phyloP scores from a whole-genome alignment of 1,140 invertebrate genomes.

The Diachasma alloeum region DNA sequence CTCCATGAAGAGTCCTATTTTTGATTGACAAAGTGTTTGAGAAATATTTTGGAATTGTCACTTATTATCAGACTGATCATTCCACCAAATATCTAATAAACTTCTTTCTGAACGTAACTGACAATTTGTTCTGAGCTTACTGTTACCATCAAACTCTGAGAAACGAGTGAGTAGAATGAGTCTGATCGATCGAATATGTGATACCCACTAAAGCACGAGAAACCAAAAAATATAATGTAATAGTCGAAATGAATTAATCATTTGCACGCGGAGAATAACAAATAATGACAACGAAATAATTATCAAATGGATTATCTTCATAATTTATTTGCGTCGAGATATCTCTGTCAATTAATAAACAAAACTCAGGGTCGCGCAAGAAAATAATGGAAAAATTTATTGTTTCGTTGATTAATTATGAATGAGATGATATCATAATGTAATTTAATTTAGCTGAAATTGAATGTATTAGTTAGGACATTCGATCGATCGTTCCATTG shows the following conservation, averaged over 20 bases:
- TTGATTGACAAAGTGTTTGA: not conserved
- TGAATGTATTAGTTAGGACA: not conserved
- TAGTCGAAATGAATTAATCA: not conserved
- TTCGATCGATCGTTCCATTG: not conserved
- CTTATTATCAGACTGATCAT: not conserved
- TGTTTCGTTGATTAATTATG: not conserved
- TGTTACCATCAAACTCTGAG: not conserved
- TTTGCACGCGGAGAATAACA: not conserved
- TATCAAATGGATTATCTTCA: not conserved
- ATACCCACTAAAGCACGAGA: not conserved
- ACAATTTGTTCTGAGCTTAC: not conserved
- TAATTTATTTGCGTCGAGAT: not conserved
- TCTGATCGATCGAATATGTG: slow-evolving; percentile 1
- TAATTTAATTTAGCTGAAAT: not conserved
- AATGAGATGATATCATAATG: not conserved
- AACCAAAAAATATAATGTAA: not conserved
- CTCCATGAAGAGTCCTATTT: not conserved
- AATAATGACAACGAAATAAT: not conserved
- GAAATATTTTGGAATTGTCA: not conserved
- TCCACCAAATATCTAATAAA: not conserved
- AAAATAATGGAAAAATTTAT: not conserved
- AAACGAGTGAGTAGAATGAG: not conserved
- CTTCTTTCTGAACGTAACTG: not conserved
- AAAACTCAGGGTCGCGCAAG: not conserved
- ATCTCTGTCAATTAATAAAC: not conserved